phyloP scores from a whole-genome alignment of 1,140 invertebrate genomes.

The Ruditapes philippinarum region DNA sequence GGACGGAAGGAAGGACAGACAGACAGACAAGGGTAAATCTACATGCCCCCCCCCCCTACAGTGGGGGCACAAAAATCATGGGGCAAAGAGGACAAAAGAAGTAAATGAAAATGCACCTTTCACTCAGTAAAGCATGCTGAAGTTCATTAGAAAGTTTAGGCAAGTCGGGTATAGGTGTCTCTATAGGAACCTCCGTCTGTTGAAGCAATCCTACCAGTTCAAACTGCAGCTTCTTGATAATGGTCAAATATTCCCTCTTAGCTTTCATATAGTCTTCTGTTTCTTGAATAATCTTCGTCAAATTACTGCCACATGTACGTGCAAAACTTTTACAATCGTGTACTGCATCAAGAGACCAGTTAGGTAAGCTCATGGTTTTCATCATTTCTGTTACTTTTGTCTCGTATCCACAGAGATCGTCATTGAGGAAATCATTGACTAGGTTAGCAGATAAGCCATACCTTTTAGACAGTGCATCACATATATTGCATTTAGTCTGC shows the following conservation, averaged over 20 bases:
- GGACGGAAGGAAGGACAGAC: no score
- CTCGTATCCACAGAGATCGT: neutral
- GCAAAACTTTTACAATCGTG: neutral
- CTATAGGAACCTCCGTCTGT: neutral
- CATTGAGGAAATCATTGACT: slow-evolving; percentile 17
- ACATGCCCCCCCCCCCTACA: no score
- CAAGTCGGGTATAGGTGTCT: neutral
- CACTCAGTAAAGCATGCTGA: neutral
- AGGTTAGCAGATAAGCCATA: neutral
- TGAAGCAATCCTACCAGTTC: neutral
- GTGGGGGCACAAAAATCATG: no score
- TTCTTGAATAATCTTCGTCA: neutral
- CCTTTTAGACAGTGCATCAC: neutral
- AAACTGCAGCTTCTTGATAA: slow-evolving; percentile 17
- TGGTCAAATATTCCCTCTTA: neutral
- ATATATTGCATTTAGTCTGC: neutral
- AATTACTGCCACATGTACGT: neutral
- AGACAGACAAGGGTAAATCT: no score
- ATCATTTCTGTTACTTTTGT: neutral
- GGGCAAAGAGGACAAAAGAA: no score
- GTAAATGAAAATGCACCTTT: no score
- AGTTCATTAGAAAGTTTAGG: neutral
- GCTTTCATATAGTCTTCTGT: slow-evolving; percentile 12
- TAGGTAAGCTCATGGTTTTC: neutral
- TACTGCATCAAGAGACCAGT: neutral